phyloP scores from a whole-genome alignment of 2,797 vertebrate genomes.

The Pseudomugil tenellus region DNA sequence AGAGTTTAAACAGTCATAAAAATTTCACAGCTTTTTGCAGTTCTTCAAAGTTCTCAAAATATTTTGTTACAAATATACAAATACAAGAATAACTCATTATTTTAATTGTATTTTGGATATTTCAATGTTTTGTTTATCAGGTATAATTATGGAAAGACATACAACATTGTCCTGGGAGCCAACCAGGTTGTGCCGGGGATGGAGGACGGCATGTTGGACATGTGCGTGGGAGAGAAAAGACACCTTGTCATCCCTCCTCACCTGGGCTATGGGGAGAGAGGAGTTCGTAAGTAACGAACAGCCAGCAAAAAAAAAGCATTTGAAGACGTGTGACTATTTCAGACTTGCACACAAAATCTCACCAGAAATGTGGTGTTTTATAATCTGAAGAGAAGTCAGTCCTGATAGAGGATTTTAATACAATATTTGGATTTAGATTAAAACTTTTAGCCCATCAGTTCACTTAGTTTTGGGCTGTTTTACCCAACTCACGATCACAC shows the following conservation, averaged over 20 bases:
- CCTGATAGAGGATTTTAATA: neutral
- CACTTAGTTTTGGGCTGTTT: neutral
- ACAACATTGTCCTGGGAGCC: slow-evolving; percentile 92
- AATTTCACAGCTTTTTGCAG: no score
- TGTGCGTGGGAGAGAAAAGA: slow-evolving; percentile 95
- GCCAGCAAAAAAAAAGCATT: no score
- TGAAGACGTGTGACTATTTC: no score
- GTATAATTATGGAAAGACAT: slow-evolving; percentile 92
- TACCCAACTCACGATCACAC: neutral
- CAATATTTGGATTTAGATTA: no score
- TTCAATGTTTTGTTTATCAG: slow-evolving; percentile 69
- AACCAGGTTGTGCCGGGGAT: slow-evolving; percentile 95
- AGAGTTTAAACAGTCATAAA: no score
- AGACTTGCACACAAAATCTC: neutral
- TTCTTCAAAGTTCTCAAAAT: no score
- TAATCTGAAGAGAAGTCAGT: neutral
- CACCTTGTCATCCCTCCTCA: slow-evolving; percentile 92
- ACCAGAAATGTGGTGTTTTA: neutral
- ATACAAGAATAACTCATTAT: no score
- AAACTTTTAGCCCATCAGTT: no score
- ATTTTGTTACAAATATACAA: no score
- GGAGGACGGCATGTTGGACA: slow-evolving; percentile 93
- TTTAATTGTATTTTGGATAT: neutral
- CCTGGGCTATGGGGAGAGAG: slow-evolving; percentile 93
- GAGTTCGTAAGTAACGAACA: slow-evolving; percentile 87